These are phyloP conservation scores for Alviniconcha marisindica DNA, from an alignment of 1,140 invertebrate species.

Conservation along the genomic window DNA sequence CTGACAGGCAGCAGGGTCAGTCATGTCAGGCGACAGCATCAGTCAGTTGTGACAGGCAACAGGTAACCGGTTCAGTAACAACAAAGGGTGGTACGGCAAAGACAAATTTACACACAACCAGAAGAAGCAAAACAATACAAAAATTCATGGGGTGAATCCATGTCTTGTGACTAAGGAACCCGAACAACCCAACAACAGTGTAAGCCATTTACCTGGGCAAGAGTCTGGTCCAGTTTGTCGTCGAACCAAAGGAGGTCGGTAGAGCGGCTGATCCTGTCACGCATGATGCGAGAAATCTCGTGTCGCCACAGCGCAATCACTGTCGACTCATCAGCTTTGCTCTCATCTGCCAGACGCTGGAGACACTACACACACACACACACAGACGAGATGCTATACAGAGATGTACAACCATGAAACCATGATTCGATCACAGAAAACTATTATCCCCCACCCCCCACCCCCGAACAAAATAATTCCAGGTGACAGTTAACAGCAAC, in stretches of 20 bases:
- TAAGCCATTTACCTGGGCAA: constrained; percentile 55
- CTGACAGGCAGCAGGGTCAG: no score
- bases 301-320: constrained; percentile 74
- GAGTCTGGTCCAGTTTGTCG: constrained; percentile 61
- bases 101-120: background rate
- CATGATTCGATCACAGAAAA: no score
- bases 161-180: no score
- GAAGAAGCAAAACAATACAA: background rate
- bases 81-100: background rate
- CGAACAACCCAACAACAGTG: background rate
- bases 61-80: no score
- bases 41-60: no score
- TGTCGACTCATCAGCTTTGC: constrained; percentile 71
- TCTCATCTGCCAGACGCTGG: constrained; percentile 70
- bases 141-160: no score
- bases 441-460: no score
- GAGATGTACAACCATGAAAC: no score
- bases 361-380: constrained; percentile 59
- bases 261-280: constrained; percentile 68
- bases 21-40: no score
- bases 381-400: background rate
- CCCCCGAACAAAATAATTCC: no score
- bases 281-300: constrained; percentile 71
- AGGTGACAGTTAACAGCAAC: no score
- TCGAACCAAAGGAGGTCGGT: constrained; percentile 74